Base-by-base conservation (phyloP, 1,140 invertebrate genomes). In the Ceratina calcarata region DNA sequence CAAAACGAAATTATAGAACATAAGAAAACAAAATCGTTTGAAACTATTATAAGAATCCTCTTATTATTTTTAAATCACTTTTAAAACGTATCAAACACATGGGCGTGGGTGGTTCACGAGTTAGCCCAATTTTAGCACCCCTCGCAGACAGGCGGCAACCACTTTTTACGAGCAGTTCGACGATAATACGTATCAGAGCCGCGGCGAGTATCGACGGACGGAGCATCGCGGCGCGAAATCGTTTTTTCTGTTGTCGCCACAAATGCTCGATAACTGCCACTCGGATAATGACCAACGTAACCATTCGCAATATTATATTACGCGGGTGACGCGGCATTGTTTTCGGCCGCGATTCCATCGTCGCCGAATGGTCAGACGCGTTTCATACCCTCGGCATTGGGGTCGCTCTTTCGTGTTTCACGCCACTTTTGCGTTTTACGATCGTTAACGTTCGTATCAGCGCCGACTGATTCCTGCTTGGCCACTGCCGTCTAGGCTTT, bases 311-410 rank as follows among this genome's bases (percentile, higher is more conserved):
- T 81, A 82, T 84, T 69, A 58, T 72, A 82, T 79, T 82, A 81
- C 83, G 75, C 79, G 37, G 80, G 82, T 82, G 77, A 76, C 78
- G 78, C 55, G 74, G 81, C 81, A 84, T 87, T 83, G 77, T 81
- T 68, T 84, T 78, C 72, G 61, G 77, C 3, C 55, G 81, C 76
- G 80, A 80, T 85, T 80, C 66, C 77, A 62, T n/a, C 65, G 64
- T 62, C 68, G 68, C 57, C 67, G 82, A 83, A 83, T 55, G 67
- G 55, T 74, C 65, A 57, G 61, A 78, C 67, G 37, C 66, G 72
- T 75, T 65, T 32, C 80, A 27, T 51, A 3, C 32, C 67, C 72
- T 57, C 24, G 15, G 6, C 1, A 0, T 2, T 18, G 51, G 16
- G 8, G 24, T 55, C 32, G 68, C 66, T 37, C 53, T 55, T 45